Evolutionary conservation across 2,113 vertebrate genomes (phyloP), one percentile per base, ranked within the genome.

Genomic region (Antigone vipio): DNA sequence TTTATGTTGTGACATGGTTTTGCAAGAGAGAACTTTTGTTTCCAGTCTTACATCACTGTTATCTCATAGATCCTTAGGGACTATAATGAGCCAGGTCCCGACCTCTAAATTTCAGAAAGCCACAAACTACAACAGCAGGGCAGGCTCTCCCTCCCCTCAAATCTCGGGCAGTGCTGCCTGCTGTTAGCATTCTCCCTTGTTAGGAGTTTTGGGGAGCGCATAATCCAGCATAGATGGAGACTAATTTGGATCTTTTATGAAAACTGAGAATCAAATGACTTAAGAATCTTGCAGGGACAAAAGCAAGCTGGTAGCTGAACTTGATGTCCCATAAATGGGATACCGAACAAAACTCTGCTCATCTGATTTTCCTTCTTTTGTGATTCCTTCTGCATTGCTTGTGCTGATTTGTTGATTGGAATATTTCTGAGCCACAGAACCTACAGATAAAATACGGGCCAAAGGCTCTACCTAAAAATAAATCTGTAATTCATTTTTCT

Each of bases 401-500:
- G 35, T 42, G 66, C 63, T 34, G 38, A 29, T 58, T 69, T 66
- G 87, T 47, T 89, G 94, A 34, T 10, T 38, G 78, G 73, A 68
- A 58, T 53, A 38, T 67, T 94, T 88, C 89, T 76, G 73, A 92
- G 81, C 88, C n/a, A 15, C 67, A 76, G 81, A 95, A 81, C 58
- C 86, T n/a, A 35, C 38, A 50, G 91, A 73, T 77, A 83, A 93
- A 95, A 89, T 5, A 79, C 82, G 55, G 95, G 87, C 93, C 42
- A 94, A 91, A 94, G 95, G 87, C 95, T 96, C 47, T 44, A 30
- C 67, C 92, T 96, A 95, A 97, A 97, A 97, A 97, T 95, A 97
- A 95, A 94, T 18, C 84, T 79, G 86, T 47, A 94, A 95, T 95
- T 95, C 91, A 95, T 95, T 97, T 92, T 95, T 85, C 89, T 89